Base-by-base conservation (phyloP, 1,140 invertebrate species). In the Trichomalopsis sarcophagae region DNA sequence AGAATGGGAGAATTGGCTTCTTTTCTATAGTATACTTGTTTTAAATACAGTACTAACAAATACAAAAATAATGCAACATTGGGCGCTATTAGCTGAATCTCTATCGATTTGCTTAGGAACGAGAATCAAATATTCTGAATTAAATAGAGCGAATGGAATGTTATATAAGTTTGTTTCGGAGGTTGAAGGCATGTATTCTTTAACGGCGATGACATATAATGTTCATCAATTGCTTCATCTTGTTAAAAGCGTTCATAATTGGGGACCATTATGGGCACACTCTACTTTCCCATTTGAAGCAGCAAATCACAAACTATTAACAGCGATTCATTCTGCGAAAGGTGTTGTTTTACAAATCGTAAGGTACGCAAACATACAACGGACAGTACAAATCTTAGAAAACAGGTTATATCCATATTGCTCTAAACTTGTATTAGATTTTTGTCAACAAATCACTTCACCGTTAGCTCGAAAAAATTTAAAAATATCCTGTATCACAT, bases 221-320 rank as follows among this genome's bases (percentile, higher is more conserved):
- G 27, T 82, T n/a, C 71, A 82, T n/a, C 81, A 82, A 23, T 36
- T 73, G 13, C 44, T 82, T 0, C 81, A 82, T 11, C n/a, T 74
- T 5, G 14, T 7, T 1, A 2, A 82, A 75, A 74, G 69, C 33
- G 71, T 75, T 55, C 17, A 21, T 36, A 82, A 82, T 33, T 82
- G 69, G 69, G 81, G 81, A n/a, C 68, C 40, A 23, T 62, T 82
- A 13, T 82, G 44, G 69, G n/a, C 69, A 10, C 36, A 82, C 30
- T 73, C 71, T 10, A 50, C 77, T 14, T 79, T 36, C 36, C 17
- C 40, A 1, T 79, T 79, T n/a, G 77, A 79, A 68, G 30, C 77
- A 30, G 77, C 23, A 36, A 79, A 79, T 40, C 62, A 79, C 21
- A 40, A 79, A 14, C 9, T 79, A 5, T n/a, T 79, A 27, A 66